Evolutionary conservation across 2,888 invertebrate species (phyloP).

Genomic region (Phalera bucephala): DNA sequence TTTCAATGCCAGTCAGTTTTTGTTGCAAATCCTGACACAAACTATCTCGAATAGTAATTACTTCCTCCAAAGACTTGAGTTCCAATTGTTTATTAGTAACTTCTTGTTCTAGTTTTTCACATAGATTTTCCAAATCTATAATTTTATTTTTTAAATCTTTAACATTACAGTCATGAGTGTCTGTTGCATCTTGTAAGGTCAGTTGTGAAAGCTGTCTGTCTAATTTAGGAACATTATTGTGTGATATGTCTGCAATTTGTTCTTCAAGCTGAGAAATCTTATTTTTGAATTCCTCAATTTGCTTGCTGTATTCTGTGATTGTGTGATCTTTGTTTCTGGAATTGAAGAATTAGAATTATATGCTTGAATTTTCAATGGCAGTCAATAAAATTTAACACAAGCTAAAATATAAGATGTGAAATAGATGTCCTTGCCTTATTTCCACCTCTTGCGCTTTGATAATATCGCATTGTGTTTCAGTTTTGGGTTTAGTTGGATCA

Average conservation of each 20-base stretch:
- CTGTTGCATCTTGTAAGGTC: slow-evolving; percentile 12
- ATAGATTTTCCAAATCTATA: slow-evolving; percentile 53
- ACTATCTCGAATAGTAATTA: slow-evolving; percentile 71
- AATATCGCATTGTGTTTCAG: slow-evolving; percentile 53
- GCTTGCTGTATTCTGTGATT: slow-evolving; percentile 66
- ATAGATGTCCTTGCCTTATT: slow-evolving; percentile 55
- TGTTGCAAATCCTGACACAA: slow-evolving; percentile 72
- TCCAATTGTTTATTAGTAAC: slow-evolving; percentile 68
- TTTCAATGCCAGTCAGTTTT: slow-evolving; percentile 63
- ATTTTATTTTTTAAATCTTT: slow-evolving; percentile 51
- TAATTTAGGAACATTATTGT: slow-evolving; percentile 39
- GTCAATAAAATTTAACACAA: no score
- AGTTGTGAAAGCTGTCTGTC: slow-evolving; percentile 37
- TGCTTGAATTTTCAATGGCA: no score
- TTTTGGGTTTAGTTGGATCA: slow-evolving; percentile 29
- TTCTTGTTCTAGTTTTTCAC: slow-evolving; percentile 67
- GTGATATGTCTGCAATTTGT: slow-evolving; percentile 28
- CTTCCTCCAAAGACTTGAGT: slow-evolving; percentile 64
- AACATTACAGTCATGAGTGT: slow-evolving; percentile 26
- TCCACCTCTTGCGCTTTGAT: slow-evolving; percentile 72
- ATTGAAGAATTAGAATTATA: no score
- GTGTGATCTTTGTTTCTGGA: slow-evolving; percentile 73
- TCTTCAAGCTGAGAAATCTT: slow-evolving; percentile 55
- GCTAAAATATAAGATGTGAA: slow-evolving; percentile 1
- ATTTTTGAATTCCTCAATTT: slow-evolving; percentile 70